Evolutionary conservation across 2,888 invertebrate genomes (phyloP), one percentile per base, ranked within the genome.

Genomic region (Xanthorhoe designata): DNA sequence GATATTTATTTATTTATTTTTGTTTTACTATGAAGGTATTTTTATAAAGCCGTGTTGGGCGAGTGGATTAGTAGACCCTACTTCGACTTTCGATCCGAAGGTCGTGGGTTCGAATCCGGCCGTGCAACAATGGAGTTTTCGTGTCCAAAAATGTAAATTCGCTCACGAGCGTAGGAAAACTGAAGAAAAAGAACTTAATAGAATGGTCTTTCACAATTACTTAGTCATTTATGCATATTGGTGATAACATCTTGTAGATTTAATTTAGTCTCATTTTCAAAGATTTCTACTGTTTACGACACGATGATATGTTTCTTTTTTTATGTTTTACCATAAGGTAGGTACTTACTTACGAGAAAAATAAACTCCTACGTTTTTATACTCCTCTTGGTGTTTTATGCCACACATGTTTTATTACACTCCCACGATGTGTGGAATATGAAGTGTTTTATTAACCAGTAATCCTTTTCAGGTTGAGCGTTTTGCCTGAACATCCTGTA

Each of bases 391-490:
- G 35, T 17, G 17, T 32, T 53, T 53, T 35, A 15, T 53, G 9
- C n/a, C 29, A 6, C 15, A 47, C 47, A 17, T 35, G 3, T 17
- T 53, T 35, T 53, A 17, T 13, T 51, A 24, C n/a, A 51, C 50
- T 19, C 18, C 19, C 9, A 24, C 51, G 24, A 2, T 19, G 24
- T 51, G 51, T 24, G 51, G 51, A 51, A 51, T 24, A 24, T 50
- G 24, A 1, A 24, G 15, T 17, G 17, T 17, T 47, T 47, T 47
- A 17, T 17, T 47, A 17, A 47, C 6, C 7, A 19, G 15, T 24
- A 24, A n/a, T 24, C 7, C 8, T 9, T 84, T 84, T 49, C 77
- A 90, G 90, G 70, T 73, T 88, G 13, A 89, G 88, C 62, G 61
- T 84, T 2, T 66, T 80, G 42, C 78, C 82, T 1, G 74, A 73